Evolutionary conservation across 2,797 vertebrate genomes (phyloP).

Genomic region (Sebastes vulpes): DNA sequence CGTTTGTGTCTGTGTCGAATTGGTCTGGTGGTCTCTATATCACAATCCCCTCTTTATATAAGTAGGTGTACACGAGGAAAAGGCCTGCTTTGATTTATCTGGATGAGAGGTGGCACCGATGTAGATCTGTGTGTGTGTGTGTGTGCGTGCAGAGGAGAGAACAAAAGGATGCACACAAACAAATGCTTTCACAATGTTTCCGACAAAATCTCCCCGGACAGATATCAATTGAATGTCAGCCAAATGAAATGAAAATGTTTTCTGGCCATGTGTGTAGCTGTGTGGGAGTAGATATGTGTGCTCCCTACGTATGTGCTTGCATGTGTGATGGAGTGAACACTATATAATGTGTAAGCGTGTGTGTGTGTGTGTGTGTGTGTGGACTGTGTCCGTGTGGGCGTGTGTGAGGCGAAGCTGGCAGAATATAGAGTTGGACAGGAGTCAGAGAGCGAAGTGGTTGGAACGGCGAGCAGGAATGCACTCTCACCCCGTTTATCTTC

Average conservation of each 20-base stretch:
- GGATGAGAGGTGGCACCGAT: conserved; percentile 9
- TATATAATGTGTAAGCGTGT: not conserved
- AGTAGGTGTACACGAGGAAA: not conserved
- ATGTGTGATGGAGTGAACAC: conserved; percentile 6
- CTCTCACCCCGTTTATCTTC: conserved; percentile 13
- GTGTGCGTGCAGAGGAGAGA: not conserved
- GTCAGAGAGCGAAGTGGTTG: conserved; percentile 66
- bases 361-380: not conserved
- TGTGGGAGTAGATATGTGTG: conserved; percentile 36
- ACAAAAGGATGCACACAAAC: not conserved
- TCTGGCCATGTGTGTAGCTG: conserved; percentile 3
- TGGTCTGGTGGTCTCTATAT: conserved; percentile 18
- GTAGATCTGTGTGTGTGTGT: conserved; percentile 1
- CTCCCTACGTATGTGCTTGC: conserved; percentile 8
- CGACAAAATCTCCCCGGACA: conserved; percentile 16
- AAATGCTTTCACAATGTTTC: conserved; percentile 4
- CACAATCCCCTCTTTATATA: conserved; percentile 17
- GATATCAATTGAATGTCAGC: conserved; percentile 8
- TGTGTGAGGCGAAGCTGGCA: conserved; percentile 45
- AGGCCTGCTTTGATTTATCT: conserved; percentile 15
- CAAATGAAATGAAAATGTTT: conserved; percentile 28
- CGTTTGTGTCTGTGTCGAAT: conserved; percentile 19
- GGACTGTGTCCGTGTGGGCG: conserved; percentile 11
- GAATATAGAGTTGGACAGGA: conserved; percentile 50
- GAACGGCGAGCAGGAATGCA: conserved; percentile 23